Percentiles rank a stretch among this genome's conserved stretches.
Conservation (phyloP, 1,140 invertebrate species). For the Delia radicum region DNA sequence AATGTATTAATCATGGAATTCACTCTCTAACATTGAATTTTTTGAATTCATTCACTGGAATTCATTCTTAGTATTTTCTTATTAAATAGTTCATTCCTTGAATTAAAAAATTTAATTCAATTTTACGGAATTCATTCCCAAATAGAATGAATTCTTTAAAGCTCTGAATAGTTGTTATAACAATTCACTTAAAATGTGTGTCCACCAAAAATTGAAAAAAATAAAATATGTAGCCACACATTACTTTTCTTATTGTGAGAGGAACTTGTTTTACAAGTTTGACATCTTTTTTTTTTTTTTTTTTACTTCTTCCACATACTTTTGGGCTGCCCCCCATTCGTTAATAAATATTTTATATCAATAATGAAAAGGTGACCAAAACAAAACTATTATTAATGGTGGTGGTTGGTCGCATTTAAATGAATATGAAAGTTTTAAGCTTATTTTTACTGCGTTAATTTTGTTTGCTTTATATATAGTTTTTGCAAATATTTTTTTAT, state of each 20-base stretch:
- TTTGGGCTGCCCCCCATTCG: neutral
- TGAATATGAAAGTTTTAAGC: neutral
- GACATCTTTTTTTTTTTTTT: conserved; percentile 20
- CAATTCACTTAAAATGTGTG: too few relatives aligned
- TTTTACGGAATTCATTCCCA: too few relatives aligned
- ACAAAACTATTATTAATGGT: neutral
- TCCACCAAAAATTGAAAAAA: neutral
- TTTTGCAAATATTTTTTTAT: too few relatives aligned
- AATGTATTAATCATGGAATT: too few relatives aligned
- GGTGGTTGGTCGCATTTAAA: neutral
- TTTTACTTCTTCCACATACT: too few relatives aligned
- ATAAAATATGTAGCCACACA: neutral
- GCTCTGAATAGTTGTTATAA: too few relatives aligned
- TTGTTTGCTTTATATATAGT: neutral
- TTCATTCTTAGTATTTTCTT: too few relatives aligned
- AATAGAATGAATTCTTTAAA: too few relatives aligned
- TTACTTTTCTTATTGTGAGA: neutral
- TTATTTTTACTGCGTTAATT: neutral
- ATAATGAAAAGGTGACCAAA: neutral
- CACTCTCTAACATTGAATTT: too few relatives aligned
- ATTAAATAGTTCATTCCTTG: too few relatives aligned
- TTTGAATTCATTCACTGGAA: too few relatives aligned
- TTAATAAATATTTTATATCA: neutral
- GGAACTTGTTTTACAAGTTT: conserved; percentile 21
- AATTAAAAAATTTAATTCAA: too few relatives aligned